Evolutionary conservation across 2,888 invertebrate species (phyloP), one percentile per base, ranked within the genome.

Genomic region (Cremastinae sp.): DNA sequence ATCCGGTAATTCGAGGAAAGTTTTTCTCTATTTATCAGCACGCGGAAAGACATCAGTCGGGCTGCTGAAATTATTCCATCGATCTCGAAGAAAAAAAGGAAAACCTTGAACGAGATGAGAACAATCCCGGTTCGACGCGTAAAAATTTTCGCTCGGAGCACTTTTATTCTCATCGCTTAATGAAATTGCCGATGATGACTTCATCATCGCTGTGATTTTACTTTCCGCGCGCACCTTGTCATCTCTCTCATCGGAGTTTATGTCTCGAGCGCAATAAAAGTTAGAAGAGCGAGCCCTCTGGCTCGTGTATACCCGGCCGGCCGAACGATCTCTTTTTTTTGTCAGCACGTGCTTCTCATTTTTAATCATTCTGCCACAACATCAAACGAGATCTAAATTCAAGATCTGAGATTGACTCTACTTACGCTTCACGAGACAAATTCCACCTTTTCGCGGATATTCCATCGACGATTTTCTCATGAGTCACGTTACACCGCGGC

Each of bases 381-480:
- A n/a, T 54, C 54, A 28, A 54, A 36, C 34, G n/a, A 18, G 47
- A 56, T 14, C 0, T 38, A 68, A 59, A 61, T 22, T 28, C 43
- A 28, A 53, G 45, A 45, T 69, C 64, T 58, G 20, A 65, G 49
- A 56, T 58, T 34, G 51, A 16, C 14, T 45, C 28, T 34, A 38
- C n/a, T 9, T 41, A 43, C 41, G 28, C 12, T 18, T 34, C n/a
- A 38, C 49, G 70, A 53, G 62, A 56, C 59, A 56, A 71, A 74
- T 78, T 75, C 68, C 53, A 71, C 72, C 71, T 78, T 84, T 82
- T 80, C 76, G 79, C 73, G 71, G 72, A n/a, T n/a, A 80, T 82
- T 81, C 70, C 64, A 72, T 79, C 66, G 61, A 68, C 58, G 74
- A 82, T 82, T 83, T 82, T 83, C 78, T 79, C 75, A 74, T 83